phyloP scores from a whole-genome alignment of 2,797 vertebrate genomes.

The Eidolon dupreanum region DNA sequence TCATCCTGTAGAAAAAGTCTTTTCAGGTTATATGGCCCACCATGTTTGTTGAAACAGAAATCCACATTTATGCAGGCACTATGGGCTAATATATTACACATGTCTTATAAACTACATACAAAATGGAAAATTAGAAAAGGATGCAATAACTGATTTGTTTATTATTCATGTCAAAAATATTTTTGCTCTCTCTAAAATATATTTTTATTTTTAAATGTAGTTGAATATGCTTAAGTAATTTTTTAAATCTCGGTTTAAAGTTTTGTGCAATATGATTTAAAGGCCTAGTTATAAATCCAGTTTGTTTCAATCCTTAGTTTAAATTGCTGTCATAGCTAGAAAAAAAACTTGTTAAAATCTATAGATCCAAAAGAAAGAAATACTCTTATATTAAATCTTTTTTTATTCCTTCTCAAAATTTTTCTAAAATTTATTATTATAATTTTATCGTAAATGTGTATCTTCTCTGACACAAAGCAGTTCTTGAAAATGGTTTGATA shows the following conservation, averaged over 20 bases:
- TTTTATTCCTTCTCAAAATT: neutral
- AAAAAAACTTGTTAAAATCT: neutral
- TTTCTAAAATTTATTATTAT: neutral
- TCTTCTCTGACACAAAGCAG: neutral
- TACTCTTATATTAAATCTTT: neutral
- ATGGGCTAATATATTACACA: neutral
- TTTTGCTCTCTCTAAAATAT: neutral
- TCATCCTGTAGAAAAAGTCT: neutral
- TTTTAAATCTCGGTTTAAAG: neutral
- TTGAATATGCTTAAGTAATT: neutral
- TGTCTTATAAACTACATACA: neutral
- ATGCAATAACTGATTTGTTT: neutral
- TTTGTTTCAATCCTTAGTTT: neutral
- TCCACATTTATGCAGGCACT: neutral
- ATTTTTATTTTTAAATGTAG: constrained; percentile 5
- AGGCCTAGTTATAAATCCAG: neutral
- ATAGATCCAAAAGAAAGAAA: neutral
- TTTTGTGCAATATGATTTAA: neutral
- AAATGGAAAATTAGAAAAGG: neutral
- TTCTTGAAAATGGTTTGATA: neutral
- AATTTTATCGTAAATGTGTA: neutral
- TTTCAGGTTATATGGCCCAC: neutral
- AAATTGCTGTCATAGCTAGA: neutral
- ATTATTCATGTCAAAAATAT: neutral
- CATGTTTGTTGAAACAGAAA: neutral